Evolutionary conservation across 2,797 vertebrate species (phyloP).

Genomic region (Hipposideros larvatus): DNA sequence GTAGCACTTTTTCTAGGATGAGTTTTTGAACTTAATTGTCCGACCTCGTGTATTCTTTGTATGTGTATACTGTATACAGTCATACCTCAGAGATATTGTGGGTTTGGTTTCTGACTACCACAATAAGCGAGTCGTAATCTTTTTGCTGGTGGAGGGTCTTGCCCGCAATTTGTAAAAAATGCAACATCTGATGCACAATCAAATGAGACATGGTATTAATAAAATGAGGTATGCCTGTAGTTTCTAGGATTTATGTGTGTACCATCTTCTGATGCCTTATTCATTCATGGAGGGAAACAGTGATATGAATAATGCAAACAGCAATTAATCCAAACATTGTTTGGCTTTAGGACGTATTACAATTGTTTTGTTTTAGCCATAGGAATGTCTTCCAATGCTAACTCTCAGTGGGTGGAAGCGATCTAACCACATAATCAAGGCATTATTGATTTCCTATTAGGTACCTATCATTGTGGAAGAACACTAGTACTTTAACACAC

Average conservation of each 20-base stretch:
- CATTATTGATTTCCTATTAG: constrained; percentile 53
- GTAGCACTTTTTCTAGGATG: too few species aligned
- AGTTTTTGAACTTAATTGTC: too few species aligned
- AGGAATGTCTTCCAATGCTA: constrained; percentile 55
- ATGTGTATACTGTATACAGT: neutral
- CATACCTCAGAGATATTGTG: neutral
- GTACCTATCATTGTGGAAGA: constrained; percentile 32
- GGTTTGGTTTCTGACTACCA: neutral
- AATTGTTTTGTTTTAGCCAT: constrained; percentile 56
- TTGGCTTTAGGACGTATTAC: constrained; percentile 28
- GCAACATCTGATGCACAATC: neutral
- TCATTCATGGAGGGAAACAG: neutral
- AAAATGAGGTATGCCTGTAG: neutral
- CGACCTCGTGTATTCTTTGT: neutral
- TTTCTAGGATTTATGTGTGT: constrained; percentile 39
- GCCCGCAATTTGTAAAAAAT: neutral
- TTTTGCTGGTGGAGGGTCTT: neutral
- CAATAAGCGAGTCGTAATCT: neutral
- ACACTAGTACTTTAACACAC: constrained; percentile 38
- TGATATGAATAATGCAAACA: constrained; percentile 43
- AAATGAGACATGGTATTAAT: neutral
- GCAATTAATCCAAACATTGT: constrained; percentile 58
- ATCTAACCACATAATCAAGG: constrained; percentile 63
- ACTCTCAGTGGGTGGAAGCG: constrained; percentile 60
- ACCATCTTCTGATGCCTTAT: neutral